Base-by-base conservation (phyloP, 1,140 invertebrate species). In the Grapholita molesta region DNA sequence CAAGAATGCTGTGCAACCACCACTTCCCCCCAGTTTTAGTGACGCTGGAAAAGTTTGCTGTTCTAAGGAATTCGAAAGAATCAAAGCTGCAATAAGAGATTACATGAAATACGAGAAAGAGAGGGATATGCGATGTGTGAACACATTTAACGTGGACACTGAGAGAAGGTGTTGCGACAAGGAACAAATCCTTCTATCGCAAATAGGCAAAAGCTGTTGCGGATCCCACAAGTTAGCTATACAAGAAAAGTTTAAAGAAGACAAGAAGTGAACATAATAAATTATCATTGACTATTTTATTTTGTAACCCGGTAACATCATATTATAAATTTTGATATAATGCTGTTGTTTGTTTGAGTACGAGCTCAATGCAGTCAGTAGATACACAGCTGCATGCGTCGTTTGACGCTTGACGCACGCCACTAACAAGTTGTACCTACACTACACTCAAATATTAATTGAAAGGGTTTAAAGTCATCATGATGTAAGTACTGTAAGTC, bases 31-130 rank as follows among this genome's bases (percentile, higher is more conserved):
- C 0, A 91, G 88, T 69, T 90, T 89, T 64, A 89, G 82, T 52
- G 82, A 89, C 15, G 84, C 87, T 21, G 87, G 89, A 2, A 89
- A 89, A 80, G 79, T 90, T 25, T 90, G 88, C 48, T 91, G 89
- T 74, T 91, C 89, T 0, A 90, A 86, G 66, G 88, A 90, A 69
- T 91, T 85, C 57, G 83, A 91, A 72, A 81, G 87, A 77, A 89
- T 91, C 42, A 91, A 88, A 74, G 89, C 88, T 66, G 88, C 87
- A 8, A 75, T 91, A 12, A 85, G 81, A 48, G 86, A 89, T 25
- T 91, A 89, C 24, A 84, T 88, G 84, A 84, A 77, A 66, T 65
- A 83, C 65, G 83, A 88, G 65, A 87, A 89, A 72, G 81, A 83
- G 24, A 68, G 86, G 30, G 88, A 91, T 64, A 88, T 72, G 33